Evolutionary conservation across 2,888 invertebrate genomes (phyloP).

Genomic region (Didymodactylos carnosus): DNA sequence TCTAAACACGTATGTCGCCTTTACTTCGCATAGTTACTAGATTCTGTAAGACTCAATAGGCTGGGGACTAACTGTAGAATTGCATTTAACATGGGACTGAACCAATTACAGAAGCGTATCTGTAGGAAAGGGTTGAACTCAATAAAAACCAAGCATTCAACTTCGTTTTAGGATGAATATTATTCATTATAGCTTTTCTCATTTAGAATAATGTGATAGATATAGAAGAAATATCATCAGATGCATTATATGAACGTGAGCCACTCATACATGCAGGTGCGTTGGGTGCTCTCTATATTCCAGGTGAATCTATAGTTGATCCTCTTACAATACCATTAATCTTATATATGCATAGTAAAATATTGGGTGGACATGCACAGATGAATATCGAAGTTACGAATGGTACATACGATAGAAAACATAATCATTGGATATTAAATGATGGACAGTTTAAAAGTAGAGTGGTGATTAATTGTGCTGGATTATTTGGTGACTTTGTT

Average conservation of each 20-base stretch:
- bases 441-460: slow-evolving; percentile 15
- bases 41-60: no score
- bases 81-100: no score
- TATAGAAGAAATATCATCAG: slow-evolving; percentile 16
- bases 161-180: no score
- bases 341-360: background rate
- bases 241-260: slow-evolving; percentile 19
- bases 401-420: background rate
- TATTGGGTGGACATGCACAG: background rate
- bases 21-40: no score
- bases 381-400: background rate
- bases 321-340: background rate
- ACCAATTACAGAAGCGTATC: no score
- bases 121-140: no score
- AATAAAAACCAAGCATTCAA: no score
- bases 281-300: slow-evolving; percentile 21
- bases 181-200: background rate
- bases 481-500: slow-evolving; percentile 24
- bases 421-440: background rate
- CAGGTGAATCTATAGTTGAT: slow-evolving; percentile 22
- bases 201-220: slow-evolving; percentile 5
- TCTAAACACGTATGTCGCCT: no score
- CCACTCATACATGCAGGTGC: slow-evolving; percentile 18
- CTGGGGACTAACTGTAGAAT: no score
- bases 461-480: slow-evolving; percentile 23